phyloP scores from a whole-genome alignment of 1,140 invertebrate genomes.

The Magallana ariakensis region DNA sequence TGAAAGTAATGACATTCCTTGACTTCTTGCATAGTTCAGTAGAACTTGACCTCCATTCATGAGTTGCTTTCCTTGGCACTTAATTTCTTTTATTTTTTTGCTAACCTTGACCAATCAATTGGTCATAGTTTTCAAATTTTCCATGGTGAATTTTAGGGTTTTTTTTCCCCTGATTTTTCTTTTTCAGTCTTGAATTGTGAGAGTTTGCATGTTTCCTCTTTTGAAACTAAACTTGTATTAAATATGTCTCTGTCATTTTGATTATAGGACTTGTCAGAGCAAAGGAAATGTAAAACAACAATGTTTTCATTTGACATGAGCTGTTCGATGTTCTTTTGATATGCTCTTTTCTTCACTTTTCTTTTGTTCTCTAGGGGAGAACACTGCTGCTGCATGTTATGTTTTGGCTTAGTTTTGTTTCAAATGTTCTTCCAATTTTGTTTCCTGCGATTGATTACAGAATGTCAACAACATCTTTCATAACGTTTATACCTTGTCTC shows the following conservation, averaged over 20 bases:
- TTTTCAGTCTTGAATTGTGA: no score
- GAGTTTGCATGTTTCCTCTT: no score
- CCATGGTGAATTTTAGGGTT: no score
- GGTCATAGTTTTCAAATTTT: no score
- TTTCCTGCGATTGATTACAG: neutral
- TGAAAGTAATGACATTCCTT: neutral
- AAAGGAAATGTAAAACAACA: neutral
- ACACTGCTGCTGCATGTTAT: no score
- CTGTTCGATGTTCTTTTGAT: neutral
- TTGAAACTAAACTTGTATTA: neutral
- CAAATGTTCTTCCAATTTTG: neutral
- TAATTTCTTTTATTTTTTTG: neutral
- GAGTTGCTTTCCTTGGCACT: neutral
- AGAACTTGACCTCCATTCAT: constrained; percentile 32
- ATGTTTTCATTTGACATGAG: neutral
- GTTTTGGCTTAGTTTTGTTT: neutral
- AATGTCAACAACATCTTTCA: neutral
- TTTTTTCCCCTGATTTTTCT: no score
- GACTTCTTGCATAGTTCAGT: neutral
- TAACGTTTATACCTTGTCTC: neutral
- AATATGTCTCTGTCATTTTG: constrained; percentile 37
- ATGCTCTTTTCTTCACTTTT: neutral
- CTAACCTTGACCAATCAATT: constrained; percentile 7
- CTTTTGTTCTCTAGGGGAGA: neutral
- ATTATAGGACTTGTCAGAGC: neutral